phyloP scores from a whole-genome alignment of 2,113 vertebrate genomes.

The Geothlypis trichas region DNA sequence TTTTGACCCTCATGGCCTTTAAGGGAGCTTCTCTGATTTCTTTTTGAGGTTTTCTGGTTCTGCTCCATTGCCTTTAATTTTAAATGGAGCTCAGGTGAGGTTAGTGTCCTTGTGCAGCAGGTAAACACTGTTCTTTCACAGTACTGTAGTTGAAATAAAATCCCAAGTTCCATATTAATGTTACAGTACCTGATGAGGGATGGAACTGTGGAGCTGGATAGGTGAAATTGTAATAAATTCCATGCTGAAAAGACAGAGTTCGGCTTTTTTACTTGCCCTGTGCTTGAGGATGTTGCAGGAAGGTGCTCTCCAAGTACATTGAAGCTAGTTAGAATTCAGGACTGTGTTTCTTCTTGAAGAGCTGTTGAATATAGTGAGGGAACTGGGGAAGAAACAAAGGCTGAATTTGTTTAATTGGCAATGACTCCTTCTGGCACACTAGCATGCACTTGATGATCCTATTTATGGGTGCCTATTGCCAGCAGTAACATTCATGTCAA shows the following conservation, averaged over 20 bases:
- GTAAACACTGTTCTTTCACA: not conserved
- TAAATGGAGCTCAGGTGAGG: not conserved
- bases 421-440: constrained; percentile 5
- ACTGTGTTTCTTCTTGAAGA: not conserved
- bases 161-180: not conserved
- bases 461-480: not conserved
- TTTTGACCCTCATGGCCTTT: not conserved
- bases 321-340: not conserved
- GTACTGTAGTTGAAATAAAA: not conserved
- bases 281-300: not conserved
- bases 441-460: not conserved
- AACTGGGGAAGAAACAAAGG: not conserved
- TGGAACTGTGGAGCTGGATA: not conserved
- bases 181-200: accelerated
- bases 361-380: not conserved
- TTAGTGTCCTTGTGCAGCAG: not conserved
- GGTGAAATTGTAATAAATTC: not conserved
- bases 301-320: not conserved
- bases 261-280: not conserved
- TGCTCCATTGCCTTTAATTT: not conserved
- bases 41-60: not conserved
- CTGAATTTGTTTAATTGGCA: not conserved
- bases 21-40: not conserved
- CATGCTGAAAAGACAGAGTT: not conserved
- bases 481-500: constrained; percentile 63